phyloP scores from a whole-genome alignment of 1,140 invertebrate genomes.

The Plutomurus gul region DNA sequence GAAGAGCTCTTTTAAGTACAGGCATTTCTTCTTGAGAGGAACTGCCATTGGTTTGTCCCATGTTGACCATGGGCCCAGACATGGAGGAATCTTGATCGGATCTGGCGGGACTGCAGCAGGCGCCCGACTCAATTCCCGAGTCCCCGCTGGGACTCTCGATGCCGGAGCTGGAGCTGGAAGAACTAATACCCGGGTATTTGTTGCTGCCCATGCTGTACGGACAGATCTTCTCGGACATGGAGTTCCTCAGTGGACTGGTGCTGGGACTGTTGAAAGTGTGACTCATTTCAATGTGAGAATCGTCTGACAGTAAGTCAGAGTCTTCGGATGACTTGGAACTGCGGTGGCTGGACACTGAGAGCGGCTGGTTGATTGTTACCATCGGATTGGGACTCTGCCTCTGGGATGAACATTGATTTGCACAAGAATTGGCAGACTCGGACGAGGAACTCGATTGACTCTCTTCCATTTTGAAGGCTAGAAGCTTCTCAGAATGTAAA shows the following conservation, averaged over 20 bases:
- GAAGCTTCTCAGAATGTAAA: slow-evolving; percentile 91
- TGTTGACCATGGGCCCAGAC: slow-evolving; percentile 38
- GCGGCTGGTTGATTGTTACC: slow-evolving; percentile 19
- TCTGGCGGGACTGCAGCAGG: slow-evolving; percentile 75
- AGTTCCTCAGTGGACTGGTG: slow-evolving; percentile 29
- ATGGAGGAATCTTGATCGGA: slow-evolving; percentile 53
- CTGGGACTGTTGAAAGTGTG: neutral
- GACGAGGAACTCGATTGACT: slow-evolving; percentile 58
- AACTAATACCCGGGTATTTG: slow-evolving; percentile 12
- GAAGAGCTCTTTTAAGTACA: slow-evolving; percentile 84
- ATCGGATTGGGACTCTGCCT: neutral
- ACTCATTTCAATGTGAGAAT: neutral
- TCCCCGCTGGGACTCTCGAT: slow-evolving; percentile 71
- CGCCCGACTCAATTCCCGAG: slow-evolving; percentile 90
- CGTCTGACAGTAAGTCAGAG: neutral
- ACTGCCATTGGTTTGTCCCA: slow-evolving; percentile 35
- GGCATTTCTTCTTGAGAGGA: slow-evolving; percentile 83
- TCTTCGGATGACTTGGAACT: slow-evolving; percentile 40
- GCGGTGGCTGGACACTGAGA: slow-evolving; percentile 46
- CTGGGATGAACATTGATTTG: neutral
- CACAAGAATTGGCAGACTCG: neutral
- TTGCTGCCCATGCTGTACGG: slow-evolving; percentile 46
- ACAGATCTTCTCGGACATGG: neutral
- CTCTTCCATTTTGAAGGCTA: slow-evolving; percentile 89
- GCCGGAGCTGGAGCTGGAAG: slow-evolving; percentile 4